phyloP scores from a whole-genome alignment of 1,140 invertebrate genomes.

The Sitobion miscanthi region DNA sequence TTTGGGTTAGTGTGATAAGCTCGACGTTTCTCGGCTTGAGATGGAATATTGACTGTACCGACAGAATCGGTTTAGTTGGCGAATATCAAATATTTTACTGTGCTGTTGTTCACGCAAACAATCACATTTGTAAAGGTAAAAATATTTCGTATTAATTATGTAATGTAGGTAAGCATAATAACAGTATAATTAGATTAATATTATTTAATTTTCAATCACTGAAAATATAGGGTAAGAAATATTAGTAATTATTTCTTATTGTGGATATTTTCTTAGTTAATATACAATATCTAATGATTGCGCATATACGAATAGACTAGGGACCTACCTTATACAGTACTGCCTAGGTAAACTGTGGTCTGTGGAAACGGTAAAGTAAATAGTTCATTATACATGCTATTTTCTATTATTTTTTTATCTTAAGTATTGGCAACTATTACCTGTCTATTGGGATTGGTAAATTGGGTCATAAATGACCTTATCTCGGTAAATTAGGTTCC shows the following conservation, averaged over 20 bases:
- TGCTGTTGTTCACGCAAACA: background rate
- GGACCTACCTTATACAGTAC: too few species aligned
- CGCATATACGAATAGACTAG: too few species aligned
- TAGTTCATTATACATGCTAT: too few species aligned
- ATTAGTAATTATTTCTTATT: background rate
- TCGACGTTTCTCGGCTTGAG: background rate
- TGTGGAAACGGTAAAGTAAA: too few species aligned
- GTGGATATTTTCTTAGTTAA: background rate
- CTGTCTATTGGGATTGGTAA: too few species aligned
- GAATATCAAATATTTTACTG: conserved; percentile 18
- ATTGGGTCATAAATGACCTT: too few species aligned
- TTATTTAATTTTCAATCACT: background rate
- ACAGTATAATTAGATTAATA: background rate
- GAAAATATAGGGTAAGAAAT: background rate
- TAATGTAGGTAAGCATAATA: background rate
- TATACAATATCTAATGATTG: too few species aligned
- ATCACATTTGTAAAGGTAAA: background rate
- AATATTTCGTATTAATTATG: background rate
- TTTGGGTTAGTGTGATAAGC: background rate
- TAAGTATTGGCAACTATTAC: too few species aligned
- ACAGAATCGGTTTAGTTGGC: background rate
- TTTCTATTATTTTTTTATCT: too few species aligned
- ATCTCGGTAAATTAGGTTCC: too few species aligned
- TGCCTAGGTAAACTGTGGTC: too few species aligned
- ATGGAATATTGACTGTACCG: background rate